Base-by-base conservation (phyloP, 2,797 vertebrate species). In the Anabas testudineus region DNA sequence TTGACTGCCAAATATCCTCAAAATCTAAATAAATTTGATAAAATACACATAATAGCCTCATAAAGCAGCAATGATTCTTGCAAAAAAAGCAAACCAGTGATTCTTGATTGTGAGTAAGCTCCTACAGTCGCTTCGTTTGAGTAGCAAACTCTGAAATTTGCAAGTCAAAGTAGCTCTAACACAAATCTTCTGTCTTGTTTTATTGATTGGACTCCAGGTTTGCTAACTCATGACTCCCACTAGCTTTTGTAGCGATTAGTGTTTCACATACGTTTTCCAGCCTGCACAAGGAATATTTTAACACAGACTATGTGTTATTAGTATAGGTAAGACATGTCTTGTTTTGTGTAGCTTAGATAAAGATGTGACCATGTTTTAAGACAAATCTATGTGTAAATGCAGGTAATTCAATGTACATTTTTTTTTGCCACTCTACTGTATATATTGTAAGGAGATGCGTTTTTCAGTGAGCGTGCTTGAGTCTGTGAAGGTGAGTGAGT, bases 381-480 rank as follows among this genome's bases (percentile, higher is more conserved):
- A 7, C 1, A 39, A 39, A 39, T 15, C 15, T 16, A 16, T 43
- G 19, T 7, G 16, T 43, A 10, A 19, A 43, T 43, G 19, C 43
- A 43, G 9, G 4, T 22, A 46, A 46, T 22, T 21, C 19, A 43
- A 46, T 19, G 46, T 22, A 13, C 43, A 39, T 39, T 12, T 46
- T 39, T 39, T 10, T 19, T 21, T 21, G 19, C 43, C 43, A 12
- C n/a, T 21, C 43, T 22, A n/a, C n/a, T n/a, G 2, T 39, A 19
- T 70, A 73, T 76, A 63, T 48, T 74, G 42, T 73, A 68, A 67
- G 21, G 57, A 39, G 13, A 12, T n/a, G 65, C 72, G 71, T 70
- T 67, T 65, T 63, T 82, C 16, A 42, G 46, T 19, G 53, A 68
- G 55, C 21, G 53, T 36, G 56, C 41, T 59, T 43, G 58, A 54